Evolutionary conservation across 35 echinoderm and acorn worm species (phyloP), one percentile per base, ranked within the genome.

Genomic region (Apostichopus parvimensis): DNA sequence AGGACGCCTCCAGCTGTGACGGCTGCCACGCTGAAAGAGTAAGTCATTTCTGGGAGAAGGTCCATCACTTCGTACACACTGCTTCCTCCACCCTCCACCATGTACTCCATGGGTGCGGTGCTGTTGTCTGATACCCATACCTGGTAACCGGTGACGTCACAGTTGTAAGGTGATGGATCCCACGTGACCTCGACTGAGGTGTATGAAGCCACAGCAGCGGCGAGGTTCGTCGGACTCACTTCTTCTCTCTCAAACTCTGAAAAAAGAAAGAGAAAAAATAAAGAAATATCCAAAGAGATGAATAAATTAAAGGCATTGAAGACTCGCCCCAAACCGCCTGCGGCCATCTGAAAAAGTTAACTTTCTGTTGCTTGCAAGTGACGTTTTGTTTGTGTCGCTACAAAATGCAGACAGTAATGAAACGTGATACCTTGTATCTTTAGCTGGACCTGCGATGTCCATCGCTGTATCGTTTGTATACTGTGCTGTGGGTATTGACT

Each of bases 131-230:
- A 61, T 60, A 60, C 92, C 45, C 77, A 61, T 53, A 98, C 81
- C 26, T 53, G 24, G 79, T 98, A 96, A 52, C 94, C 97, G 54
- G 62, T 86, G 85, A 98, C 91, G 23, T 98, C 97, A 90, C 97
- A 98, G 91, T 96, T 94, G 80, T 92, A 94, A 12, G 77, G 11
- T 0, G 97, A 95, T 3, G 94, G 91, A 1, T 15, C 14, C 97
- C 97, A 98, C 20, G 59, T 96, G 9, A 98, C 80, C 17, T 91
- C 79, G 4, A 95, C 82, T 8, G 95, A 92, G 14, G 91, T 90
- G 17, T 28, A 87, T 4, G 90, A 89, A 53, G 82, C 77, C 21
- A 77, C 83, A 11, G 83, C 83, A 21, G 82, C 89, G 12, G n/a
- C 65, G 18, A 96, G 91, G 13, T 89, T 71, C 18, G 54, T 28